phyloP scores from a whole-genome alignment of 2,888 invertebrate genomes.

The Furcula furcula region DNA sequence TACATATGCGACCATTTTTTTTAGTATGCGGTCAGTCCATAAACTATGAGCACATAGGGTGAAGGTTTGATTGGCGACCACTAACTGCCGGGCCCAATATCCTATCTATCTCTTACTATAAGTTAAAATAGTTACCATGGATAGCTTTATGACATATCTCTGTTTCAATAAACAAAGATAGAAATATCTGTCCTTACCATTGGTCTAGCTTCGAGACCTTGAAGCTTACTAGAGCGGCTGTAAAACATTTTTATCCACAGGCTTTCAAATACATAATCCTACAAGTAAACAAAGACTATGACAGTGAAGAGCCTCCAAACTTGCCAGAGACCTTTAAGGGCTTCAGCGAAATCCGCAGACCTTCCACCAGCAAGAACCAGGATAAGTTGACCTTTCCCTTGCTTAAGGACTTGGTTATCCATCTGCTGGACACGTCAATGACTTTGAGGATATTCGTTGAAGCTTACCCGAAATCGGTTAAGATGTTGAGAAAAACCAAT shows the following conservation, averaged over 20 bases:
- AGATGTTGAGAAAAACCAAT: slow-evolving; percentile 79
- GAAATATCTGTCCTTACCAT: no score
- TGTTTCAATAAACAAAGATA: no score
- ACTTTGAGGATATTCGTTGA: slow-evolving; percentile 87
- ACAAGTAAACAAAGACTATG: slow-evolving; percentile 76
- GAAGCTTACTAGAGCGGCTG: no score
- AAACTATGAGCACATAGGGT: no score
- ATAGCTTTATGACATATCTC: no score
- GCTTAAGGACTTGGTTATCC: slow-evolving; percentile 85
- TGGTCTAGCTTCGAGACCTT: no score
- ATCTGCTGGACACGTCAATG: slow-evolving; percentile 86
- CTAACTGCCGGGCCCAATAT: no score
- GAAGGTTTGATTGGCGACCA: no score
- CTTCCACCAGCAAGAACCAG: slow-evolving; percentile 39
- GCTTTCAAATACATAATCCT: slow-evolving; percentile 75
- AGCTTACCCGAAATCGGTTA: slow-evolving; percentile 80
- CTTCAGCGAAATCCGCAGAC: slow-evolving; percentile 63
- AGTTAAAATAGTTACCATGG: no score
- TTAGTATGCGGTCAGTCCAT: no score
- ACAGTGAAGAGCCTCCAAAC: slow-evolving; percentile 64
- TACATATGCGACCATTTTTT: no score
- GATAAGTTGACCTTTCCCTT: slow-evolving; percentile 66
- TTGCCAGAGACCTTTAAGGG: slow-evolving; percentile 74
- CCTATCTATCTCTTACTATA: no score
- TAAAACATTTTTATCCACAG: slow-evolving; percentile 48